Base-by-base conservation (phyloP, 2,888 invertebrate species). In the Aricia artaxerxes region DNA sequence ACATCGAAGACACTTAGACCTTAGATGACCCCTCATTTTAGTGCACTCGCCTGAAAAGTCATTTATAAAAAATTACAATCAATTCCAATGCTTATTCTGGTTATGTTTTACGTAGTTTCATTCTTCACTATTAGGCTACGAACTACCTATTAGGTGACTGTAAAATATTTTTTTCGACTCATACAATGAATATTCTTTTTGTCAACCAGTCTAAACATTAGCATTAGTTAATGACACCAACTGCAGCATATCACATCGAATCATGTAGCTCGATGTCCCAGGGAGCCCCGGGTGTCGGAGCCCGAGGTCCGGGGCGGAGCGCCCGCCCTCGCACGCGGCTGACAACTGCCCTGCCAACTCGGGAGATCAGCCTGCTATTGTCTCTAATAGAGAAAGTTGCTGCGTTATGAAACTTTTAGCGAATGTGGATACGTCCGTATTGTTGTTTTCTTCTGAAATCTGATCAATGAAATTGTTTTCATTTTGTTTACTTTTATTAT, bases 271-370 rank as follows among this genome's bases (percentile, higher is more conserved):
- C 80, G 60, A 81, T 81, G 81, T 82, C 60, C 61, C 78, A 77
- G 76, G 77, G 78, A 79, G 87, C 86, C 88, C 89, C 91, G 91
- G 82, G 86, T 92, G 92, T 92, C 85, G 83, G 81, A 86, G 89
- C 87, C 88, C 85, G 82, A 85, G 88, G 90, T 87, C 86, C 80
- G 85, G 86, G 90, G 89, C 88, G 88, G 89, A 86, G 88, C 86
- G 80, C 83, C 84, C 83, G 85, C 84, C 69, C 69, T 69, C 69
- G 35, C 69, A 69, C 69, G 69, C 69, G 69, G 38, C 38, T 7
- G 31, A 64, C 64, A 38, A 69, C 69, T 38, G 85, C 81, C 84
- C 83, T 80, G 64, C 31, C 77, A 75, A 61, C 73, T 75, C 40
- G 75, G 78, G 60, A 69, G 69, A 38, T 69, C 79, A 79, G 78